Evolutionary conservation across 2,888 invertebrate species (phyloP).

Genomic region (Nemapogon koenigi): DNA sequence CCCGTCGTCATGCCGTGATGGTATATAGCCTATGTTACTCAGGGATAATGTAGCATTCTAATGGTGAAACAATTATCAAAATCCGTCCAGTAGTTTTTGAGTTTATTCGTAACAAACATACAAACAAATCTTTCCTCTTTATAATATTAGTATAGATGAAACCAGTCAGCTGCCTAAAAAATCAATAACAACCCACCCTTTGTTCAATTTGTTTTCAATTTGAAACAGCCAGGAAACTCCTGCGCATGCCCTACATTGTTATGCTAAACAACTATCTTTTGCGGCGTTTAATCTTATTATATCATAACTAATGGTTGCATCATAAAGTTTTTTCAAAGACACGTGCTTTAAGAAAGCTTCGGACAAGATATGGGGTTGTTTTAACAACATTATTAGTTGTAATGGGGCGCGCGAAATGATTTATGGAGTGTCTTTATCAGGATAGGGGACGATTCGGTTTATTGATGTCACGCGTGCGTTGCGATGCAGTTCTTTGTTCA

Average conservation of each 20-base stretch:
- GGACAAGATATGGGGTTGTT: slow-evolving; percentile 60
- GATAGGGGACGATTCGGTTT: slow-evolving; percentile 37
- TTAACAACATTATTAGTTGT: slow-evolving; percentile 60
- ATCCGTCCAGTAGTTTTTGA: no score
- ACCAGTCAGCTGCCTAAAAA: neutral
- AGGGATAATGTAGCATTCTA: no score
- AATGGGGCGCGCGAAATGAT: slow-evolving; percentile 54
- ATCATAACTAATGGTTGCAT: neutral
- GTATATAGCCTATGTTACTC: no score
- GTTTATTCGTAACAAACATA: no score
- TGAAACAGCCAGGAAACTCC: no score
- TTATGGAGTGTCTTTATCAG: slow-evolving; percentile 58
- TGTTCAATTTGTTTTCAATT: no score
- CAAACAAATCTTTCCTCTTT: no score
- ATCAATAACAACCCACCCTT: slow-evolving; percentile 1
- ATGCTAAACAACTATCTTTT: slow-evolving; percentile 57
- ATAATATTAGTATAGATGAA: no score
- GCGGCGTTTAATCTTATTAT: slow-evolving; percentile 24
- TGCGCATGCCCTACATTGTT: slow-evolving; percentile 32
- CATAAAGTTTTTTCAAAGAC: slow-evolving; percentile 24
- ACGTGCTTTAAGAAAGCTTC: slow-evolving; percentile 37
- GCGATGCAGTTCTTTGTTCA: slow-evolving; percentile 15
- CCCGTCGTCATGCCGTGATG: no score
- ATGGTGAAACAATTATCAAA: no score
- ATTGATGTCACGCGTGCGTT: slow-evolving; percentile 51